A percentile compares a stretch with the other conserved stretches of the same genome.
Evolutionary conservation across 1,140 invertebrate genomes (phyloP).

Genomic region (Drosophila orena): DNA sequence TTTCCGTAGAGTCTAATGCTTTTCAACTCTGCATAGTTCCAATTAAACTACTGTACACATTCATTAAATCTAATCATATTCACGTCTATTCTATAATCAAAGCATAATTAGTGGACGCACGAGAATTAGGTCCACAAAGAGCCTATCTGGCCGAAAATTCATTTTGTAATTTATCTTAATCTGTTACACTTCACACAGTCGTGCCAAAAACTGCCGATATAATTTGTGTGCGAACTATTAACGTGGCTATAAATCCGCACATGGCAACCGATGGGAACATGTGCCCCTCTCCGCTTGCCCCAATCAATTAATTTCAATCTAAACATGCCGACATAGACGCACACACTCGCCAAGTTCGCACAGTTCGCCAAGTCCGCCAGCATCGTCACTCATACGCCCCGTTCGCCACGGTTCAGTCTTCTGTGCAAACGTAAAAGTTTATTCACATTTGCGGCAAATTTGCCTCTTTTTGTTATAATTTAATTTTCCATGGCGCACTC

Average conservation of each 20-base stretch:
- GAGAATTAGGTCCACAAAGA: neutral
- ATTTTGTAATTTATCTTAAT: conserved; percentile 54
- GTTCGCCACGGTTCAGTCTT: conserved; percentile 45
- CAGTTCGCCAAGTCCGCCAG: conserved; percentile 12
- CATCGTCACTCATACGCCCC: conserved; percentile 71
- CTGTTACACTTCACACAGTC: conserved; percentile 32
- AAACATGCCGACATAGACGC: conserved; percentile 48
- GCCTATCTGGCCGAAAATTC: conserved; percentile 2
- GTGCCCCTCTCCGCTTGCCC: conserved; percentile 33
- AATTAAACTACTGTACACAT: neutral
- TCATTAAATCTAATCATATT: neutral
- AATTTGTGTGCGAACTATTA: conserved; percentile 53
- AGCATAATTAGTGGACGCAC: conserved; percentile 9
- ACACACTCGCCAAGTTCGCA: conserved; percentile 16
- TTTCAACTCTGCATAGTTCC: neutral
- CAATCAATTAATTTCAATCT: conserved; percentile 73
- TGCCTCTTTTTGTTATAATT: conserved; percentile 62
- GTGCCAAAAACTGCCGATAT: conserved; percentile 33
- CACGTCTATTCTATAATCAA: conserved; percentile 4
- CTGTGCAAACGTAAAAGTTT: conserved; percentile 61
- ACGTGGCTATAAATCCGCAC: conserved; percentile 56
- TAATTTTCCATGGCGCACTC: conserved; percentile 62
- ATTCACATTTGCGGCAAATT: conserved; percentile 66
- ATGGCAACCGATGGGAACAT: conserved; percentile 43
- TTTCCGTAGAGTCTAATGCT: no score